Evolutionary conservation across 2,888 invertebrate genomes (phyloP).

Genomic region (Ormyrus thymus): DNA sequence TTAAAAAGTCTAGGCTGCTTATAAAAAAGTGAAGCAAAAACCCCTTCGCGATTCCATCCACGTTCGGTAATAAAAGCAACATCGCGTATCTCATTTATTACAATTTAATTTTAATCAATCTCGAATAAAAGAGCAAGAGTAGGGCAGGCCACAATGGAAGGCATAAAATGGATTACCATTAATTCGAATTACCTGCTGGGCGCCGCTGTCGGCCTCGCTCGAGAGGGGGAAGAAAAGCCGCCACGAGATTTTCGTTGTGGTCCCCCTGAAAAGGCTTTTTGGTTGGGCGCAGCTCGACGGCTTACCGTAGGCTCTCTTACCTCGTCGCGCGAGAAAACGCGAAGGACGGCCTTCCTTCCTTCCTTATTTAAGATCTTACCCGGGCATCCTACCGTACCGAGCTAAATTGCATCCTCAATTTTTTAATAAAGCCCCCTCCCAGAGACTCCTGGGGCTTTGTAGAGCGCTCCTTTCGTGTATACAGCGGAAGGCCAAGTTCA

Average conservation of each 20-base stretch:
- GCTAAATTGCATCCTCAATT: slow-evolving; percentile 74
- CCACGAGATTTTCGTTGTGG: slow-evolving; percentile 41
- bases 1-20: slow-evolving; percentile 16
- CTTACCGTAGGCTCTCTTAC: slow-evolving; percentile 16
- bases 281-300: not conserved
- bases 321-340: slow-evolving; percentile 41
- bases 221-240: slow-evolving; percentile 16
- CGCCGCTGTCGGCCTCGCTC: not conserved
- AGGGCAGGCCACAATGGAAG: not conserved
- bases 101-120: slow-evolving; percentile 57
- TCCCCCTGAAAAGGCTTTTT: slow-evolving; percentile 27
- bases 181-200: slow-evolving; percentile 52
- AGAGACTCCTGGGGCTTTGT: slow-evolving; percentile 65
- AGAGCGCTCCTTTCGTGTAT: slow-evolving; percentile 60
- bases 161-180: slow-evolving; percentile 53
- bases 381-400: slow-evolving; percentile 61
- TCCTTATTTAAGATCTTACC: slow-evolving; percentile 68
- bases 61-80: slow-evolving; percentile 30
- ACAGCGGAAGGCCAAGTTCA: not conserved
- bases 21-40: not conserved
- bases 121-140: slow-evolving; percentile 39
- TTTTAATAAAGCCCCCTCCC: slow-evolving; percentile 69
- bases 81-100: slow-evolving; percentile 38
- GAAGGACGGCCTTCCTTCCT: slow-evolving; percentile 60
- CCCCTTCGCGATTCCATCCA: slow-evolving; percentile 34